phyloP scores from a whole-genome alignment of 2,797 vertebrate genomes.

The Coranthus polyacanthus region DNA sequence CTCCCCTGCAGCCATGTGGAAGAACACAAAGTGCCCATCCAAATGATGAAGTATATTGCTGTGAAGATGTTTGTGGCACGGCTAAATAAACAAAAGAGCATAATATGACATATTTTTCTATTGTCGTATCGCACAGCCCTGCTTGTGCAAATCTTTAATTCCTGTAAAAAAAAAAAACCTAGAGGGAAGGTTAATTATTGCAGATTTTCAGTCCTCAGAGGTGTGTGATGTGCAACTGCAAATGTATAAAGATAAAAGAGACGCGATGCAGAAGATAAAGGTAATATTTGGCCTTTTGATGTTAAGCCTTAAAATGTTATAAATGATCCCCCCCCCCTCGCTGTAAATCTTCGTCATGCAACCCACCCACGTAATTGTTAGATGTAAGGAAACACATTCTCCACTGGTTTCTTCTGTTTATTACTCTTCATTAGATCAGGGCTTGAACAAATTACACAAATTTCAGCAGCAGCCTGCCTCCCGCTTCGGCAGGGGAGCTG shows the following conservation, averaged over 20 bases:
- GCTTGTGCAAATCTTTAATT: no score
- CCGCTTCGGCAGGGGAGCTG: slow-evolving; percentile 6
- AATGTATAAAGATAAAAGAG: slow-evolving; percentile 58
- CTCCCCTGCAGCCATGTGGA: no score
- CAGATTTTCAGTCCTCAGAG: slow-evolving; percentile 31
- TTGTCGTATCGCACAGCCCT: no score
- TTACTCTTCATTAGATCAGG: background rate
- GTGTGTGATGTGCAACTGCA: slow-evolving; percentile 59
- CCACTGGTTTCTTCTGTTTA: slow-evolving; percentile 2
- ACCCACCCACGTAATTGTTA: slow-evolving; percentile 48
- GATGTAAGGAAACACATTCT: slow-evolving; percentile 23
- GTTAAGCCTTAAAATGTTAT: slow-evolving; percentile 44
- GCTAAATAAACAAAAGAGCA: no score
- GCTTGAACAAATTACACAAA: slow-evolving; percentile 12
- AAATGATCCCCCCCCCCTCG: slow-evolving; percentile 21
- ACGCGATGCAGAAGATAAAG: slow-evolving; percentile 43
- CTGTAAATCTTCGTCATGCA: slow-evolving; percentile 25
- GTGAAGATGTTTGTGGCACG: no score
- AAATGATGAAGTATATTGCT: no score
- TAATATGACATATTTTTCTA: no score
- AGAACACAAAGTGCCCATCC: no score
- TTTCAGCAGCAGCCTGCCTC: slow-evolving; percentile 17
- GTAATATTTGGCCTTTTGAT: slow-evolving; percentile 60
- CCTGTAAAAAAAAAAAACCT: no score
- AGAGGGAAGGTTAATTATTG: no score